Base-by-base conservation (phyloP, 2,888 invertebrate species). In the Gibbula magus region DNA sequence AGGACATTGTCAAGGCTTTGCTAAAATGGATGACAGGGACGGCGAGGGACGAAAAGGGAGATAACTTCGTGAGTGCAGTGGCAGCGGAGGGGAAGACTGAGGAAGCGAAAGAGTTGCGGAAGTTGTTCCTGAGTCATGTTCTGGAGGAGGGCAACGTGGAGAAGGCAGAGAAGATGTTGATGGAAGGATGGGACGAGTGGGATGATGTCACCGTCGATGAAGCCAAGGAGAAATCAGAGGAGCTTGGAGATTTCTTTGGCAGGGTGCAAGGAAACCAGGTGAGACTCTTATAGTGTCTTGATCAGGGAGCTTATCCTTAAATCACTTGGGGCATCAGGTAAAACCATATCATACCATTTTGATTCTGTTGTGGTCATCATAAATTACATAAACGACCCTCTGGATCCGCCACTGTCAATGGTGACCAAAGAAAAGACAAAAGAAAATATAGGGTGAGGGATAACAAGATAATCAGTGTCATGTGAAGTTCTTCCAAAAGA, bases 41-140 rank as follows among this genome's bases (percentile, higher is more conserved):
- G 0, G 67, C 82, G 4, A 67, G 84, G 51, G 86, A 88, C 75
- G 76, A 79, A 29, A 83, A 85, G 20, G 87, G 89, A 10, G 77
- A 88, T 45, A 86, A 85, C 0, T 85, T 87, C 13, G 78, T 88
- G n/a, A 88, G 88, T 73, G 79, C 86, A 0, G 79, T 86, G 7
- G 76, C 80, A n/a, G 79, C 83, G 5, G 82, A 84, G 1, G 84
- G 83, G 35, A 61, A 80, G 25, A 54, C 52, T 7, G 81, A 84
- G 13, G 81, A 81, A 4, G 70, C 67, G 16, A 80, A 83, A 5
- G 85, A 85, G 54, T 85, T 82, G 13, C 79, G 79, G 1, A 86
- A 86, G 78, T 70, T 45, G 20, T 83, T 73, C 18, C 75, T 88
- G 10, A 67, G 75, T 8, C 79, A 84, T 5, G 79, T 82, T 29